Conservation (phyloP, 2,797 vertebrate species). For the Anisognathus igniventris region DNA sequence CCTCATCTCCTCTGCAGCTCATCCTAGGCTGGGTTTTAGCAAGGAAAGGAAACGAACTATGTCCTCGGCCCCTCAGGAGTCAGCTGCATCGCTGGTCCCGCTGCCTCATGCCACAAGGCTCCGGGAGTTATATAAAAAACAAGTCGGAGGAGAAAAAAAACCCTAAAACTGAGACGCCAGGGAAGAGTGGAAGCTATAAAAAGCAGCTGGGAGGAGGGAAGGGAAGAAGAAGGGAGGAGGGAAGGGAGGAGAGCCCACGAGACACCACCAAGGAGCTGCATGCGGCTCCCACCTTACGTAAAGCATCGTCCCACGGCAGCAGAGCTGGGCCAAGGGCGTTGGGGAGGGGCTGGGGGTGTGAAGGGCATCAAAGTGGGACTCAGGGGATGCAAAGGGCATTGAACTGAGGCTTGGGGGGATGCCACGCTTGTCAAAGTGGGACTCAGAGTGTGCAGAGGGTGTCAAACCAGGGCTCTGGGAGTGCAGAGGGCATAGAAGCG, state of each 20-base stretch:
- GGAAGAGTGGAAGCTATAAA: conserved; percentile 41
- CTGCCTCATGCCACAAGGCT: background rate
- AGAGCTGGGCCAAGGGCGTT: background rate
- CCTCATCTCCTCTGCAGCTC: accelerated
- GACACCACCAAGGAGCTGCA: background rate
- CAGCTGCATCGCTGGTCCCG: background rate
- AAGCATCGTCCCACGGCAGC: background rate
- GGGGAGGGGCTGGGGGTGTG: background rate
- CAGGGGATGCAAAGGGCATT: background rate
- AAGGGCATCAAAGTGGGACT: background rate
- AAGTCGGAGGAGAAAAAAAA: background rate
- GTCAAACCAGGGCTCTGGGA: background rate
- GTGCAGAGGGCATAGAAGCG: background rate
- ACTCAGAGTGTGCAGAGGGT: background rate
- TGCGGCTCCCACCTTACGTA: conserved; percentile 29
- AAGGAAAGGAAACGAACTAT: accelerated
- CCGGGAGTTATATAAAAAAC: conserved; percentile 28
- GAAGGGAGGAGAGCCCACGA: conserved; percentile 21
- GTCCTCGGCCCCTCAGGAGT: background rate
- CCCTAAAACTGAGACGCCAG: background rate
- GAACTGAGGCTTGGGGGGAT: too few species aligned
- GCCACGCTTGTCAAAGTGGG: background rate
- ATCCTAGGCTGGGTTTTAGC: background rate
- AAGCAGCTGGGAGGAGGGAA: conserved; percentile 33
- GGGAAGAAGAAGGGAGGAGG: background rate